phyloP scores from a whole-genome alignment of 1,140 invertebrate species.

The Cyclina sinensis region DNA sequence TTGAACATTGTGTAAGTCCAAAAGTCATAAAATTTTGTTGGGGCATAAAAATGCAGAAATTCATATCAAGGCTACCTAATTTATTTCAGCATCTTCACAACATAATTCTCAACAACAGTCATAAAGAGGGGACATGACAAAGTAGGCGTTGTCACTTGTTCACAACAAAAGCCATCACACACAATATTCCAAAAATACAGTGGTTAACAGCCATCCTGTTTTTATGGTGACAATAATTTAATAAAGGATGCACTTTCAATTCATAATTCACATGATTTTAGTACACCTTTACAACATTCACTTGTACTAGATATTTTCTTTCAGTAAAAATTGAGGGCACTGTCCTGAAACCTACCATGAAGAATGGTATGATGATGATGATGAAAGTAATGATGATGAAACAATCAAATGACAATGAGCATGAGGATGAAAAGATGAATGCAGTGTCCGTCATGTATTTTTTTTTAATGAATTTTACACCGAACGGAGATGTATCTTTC shows the following conservation, averaged over 20 bases:
- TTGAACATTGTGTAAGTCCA: too few relatives aligned
- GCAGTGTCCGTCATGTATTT: too few relatives aligned
- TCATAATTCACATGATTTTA: background rate
- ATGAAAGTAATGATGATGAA: background rate
- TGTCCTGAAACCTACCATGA: background rate
- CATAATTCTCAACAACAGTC: slow-evolving; percentile 10
- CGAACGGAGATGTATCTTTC: too few relatives aligned
- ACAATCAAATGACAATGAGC: too few relatives aligned
- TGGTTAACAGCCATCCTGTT: background rate
- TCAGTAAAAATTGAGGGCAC: background rate
- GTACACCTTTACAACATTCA: background rate
- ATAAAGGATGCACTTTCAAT: background rate
- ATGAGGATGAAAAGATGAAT: background rate
- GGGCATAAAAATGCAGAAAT: too few relatives aligned
- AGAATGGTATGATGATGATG: background rate
- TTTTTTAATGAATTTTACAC: too few relatives aligned
- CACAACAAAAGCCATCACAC: background rate
- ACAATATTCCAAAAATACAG: too few relatives aligned
- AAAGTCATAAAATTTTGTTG: too few relatives aligned
- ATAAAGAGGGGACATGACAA: background rate
- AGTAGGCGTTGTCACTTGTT: background rate
- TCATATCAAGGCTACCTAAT: background rate
- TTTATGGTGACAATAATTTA: background rate
- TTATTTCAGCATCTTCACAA: slow-evolving; percentile 16
- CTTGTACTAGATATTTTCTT: too few relatives aligned